Conservation (phyloP, 2,113 vertebrate species). For the Lanius ludovicianus region DNA sequence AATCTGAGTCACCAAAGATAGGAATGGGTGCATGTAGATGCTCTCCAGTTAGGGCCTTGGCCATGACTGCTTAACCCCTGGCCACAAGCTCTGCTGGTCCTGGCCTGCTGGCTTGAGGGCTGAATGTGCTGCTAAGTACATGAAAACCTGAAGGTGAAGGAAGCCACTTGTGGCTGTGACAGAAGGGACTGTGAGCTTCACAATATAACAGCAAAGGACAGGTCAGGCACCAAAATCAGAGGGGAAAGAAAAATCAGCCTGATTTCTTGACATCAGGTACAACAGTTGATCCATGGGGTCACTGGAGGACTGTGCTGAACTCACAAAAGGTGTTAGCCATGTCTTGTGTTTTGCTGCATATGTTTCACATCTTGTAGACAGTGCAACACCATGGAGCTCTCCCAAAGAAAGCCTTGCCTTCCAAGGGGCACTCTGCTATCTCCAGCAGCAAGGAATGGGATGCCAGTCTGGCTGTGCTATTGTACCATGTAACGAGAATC, state of each 20-base stretch:
- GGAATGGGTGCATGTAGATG: not conserved
- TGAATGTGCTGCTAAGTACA: not conserved
- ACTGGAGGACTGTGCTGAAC: not conserved
- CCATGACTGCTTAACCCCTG: not conserved
- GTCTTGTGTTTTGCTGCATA: not conserved
- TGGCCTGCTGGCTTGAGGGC: rapidly evolving
- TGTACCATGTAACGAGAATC: not conserved
- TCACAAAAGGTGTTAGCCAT: not conserved
- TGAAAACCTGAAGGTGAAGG: not conserved
- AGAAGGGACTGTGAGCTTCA: not conserved
- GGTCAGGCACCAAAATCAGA: not conserved
- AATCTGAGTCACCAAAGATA: not conserved
- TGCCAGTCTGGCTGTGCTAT: not conserved
- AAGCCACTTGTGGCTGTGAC: not conserved
- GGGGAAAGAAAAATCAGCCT: not conserved
- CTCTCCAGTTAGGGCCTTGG: not conserved
- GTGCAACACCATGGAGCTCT: not conserved
- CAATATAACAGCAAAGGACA: not conserved
- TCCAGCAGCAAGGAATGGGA: not conserved
- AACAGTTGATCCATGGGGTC: not conserved
- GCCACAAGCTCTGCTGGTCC: not conserved
- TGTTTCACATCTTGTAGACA: not conserved
- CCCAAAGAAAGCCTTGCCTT: not conserved
- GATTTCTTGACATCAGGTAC: not conserved
- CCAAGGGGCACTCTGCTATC: not conserved